Evolutionary conservation across 2,797 vertebrate species (phyloP).

Genomic region (Prionace glauca): DNA sequence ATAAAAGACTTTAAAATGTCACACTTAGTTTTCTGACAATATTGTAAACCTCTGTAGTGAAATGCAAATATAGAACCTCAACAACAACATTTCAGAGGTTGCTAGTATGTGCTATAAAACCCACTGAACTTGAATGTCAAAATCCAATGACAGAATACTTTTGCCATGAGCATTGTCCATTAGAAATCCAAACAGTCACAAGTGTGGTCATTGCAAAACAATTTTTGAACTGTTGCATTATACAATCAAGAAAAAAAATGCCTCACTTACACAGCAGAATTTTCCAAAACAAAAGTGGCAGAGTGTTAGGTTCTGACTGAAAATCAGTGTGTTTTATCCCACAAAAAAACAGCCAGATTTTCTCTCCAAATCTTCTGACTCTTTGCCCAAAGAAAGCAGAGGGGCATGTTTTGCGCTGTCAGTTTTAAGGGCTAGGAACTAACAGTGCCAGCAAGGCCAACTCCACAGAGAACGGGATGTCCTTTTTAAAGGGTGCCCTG

Average conservation of each 20-base stretch:
- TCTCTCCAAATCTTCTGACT: too few species aligned
- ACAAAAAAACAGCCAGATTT: too few species aligned
- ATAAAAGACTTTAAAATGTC: neutral
- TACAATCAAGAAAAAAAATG: neutral
- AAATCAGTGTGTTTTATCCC: too few species aligned
- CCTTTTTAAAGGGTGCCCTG: too few species aligned
- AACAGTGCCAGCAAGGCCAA: too few species aligned
- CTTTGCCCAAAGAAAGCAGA: too few species aligned
- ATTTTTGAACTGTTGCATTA: neutral
- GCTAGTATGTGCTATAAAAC: neutral
- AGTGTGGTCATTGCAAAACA: neutral
- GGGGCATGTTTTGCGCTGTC: too few species aligned
- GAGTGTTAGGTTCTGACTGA: too few species aligned
- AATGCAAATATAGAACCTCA: neutral
- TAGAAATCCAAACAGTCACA: neutral
- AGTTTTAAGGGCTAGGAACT: too few species aligned
- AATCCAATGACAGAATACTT: neutral
- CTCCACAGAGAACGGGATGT: too few species aligned
- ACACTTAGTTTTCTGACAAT: neutral
- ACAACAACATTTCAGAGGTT: neutral
- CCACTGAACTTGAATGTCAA: neutral
- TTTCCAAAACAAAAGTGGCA: too few species aligned
- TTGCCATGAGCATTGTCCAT: neutral
- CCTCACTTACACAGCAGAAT: neutral
- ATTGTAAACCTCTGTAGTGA: neutral